These are phyloP conservation scores for Rosalia funebris DNA, from an alignment of 2,888 invertebrate species.

Conservation along the genomic window DNA sequence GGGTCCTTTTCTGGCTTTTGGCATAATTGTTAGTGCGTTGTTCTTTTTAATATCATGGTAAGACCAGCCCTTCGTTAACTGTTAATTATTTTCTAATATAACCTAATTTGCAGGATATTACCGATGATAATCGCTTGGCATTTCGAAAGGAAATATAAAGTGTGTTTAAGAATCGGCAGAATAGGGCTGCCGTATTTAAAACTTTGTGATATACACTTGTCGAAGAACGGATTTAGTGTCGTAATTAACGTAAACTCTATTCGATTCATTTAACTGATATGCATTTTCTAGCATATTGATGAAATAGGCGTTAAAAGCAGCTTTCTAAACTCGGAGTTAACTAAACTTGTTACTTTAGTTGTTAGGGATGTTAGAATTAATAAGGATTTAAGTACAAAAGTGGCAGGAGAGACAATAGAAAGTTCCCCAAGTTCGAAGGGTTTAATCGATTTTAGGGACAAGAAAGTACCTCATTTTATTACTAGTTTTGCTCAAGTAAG, in stretches of 20 bases:
- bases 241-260: conserved; percentile 46
- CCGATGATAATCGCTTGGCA: conserved; percentile 83
- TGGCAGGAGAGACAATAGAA: conserved; percentile 55
- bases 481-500: conserved; percentile 85
- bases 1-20: conserved; percentile 46
- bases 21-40: conserved; percentile 41
- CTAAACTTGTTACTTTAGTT: conserved; percentile 84
- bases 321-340: conserved; percentile 88
- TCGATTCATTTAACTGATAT: conserved; percentile 6
- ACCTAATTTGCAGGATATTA: conserved; percentile 70
- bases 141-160: conserved; percentile 81
- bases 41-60: conserved; percentile 47
- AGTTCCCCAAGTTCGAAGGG: conserved; percentile 62
- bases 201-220: conserved; percentile 81
- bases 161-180: conserved; percentile 82
- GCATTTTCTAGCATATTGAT: conserved; percentile 77
- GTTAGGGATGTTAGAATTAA: conserved; percentile 83
- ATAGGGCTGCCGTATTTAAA: conserved; percentile 84
- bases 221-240: conserved; percentile 73
- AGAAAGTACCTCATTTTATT: conserved; percentile 81
- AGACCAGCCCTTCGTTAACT: not conserved
- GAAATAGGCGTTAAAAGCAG: conserved; percentile 87
- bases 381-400: conserved; percentile 70
- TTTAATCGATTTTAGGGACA: conserved; percentile 73
- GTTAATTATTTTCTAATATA: not conserved